phyloP scores from a whole-genome alignment of 2,797 vertebrate species.

The Rhyacichthys aspro region DNA sequence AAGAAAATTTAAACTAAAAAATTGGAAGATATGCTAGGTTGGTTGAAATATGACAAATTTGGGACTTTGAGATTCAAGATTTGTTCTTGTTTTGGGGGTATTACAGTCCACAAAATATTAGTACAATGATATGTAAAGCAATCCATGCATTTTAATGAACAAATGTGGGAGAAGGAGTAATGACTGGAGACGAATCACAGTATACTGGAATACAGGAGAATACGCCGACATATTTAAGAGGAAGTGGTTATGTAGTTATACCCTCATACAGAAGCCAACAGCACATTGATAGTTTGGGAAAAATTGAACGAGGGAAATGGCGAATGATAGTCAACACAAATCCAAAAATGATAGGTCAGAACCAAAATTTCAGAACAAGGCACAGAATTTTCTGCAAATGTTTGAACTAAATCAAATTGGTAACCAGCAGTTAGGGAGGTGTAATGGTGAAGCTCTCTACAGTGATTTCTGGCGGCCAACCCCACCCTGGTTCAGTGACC shows the following conservation, averaged over 20 bases:
- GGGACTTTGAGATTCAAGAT: too few relatives aligned
- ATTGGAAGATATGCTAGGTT: slow-evolving; percentile 45
- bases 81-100: neutral
- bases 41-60: slow-evolving; percentile 34
- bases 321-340: slow-evolving; percentile 61
- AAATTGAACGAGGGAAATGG: slow-evolving; percentile 46
- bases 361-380: slow-evolving; percentile 91
- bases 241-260: slow-evolving; percentile 72
- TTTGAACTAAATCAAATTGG: slow-evolving; percentile 86
- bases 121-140: slow-evolving; percentile 70
- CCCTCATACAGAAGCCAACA: slow-evolving; percentile 77
- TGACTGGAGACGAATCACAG: slow-evolving; percentile 78
- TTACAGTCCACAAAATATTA: slow-evolving; percentile 49
- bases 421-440: slow-evolving; percentile 88
- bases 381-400: slow-evolving; percentile 99
- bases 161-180: slow-evolving; percentile 36
- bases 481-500: slow-evolving; percentile 38
- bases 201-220: slow-evolving; percentile 71
- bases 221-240: slow-evolving; percentile 66
- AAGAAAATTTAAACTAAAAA: slow-evolving; percentile 30
- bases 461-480: slow-evolving; percentile 87
- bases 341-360: slow-evolving; percentile 72
- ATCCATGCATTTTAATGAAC: slow-evolving; percentile 70
- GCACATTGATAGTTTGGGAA: slow-evolving; percentile 61
- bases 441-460: slow-evolving; percentile 95